Base-by-base conservation (phyloP, 1,140 invertebrate species). In the Mesaphorura yosii region DNA sequence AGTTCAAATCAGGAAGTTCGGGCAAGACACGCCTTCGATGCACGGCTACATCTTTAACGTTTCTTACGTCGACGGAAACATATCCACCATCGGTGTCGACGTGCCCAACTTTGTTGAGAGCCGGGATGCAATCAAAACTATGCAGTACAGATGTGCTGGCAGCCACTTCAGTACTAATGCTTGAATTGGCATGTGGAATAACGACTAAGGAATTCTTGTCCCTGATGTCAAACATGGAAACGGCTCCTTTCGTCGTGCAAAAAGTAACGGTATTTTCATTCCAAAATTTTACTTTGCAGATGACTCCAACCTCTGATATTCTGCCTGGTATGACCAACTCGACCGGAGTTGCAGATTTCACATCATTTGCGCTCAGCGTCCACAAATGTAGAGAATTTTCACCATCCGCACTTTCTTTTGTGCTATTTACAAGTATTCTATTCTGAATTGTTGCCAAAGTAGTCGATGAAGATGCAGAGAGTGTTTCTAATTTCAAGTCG, bases 61-160 rank as follows among this genome's bases (percentile, higher is more conserved):
- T 42, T 40, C 57, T 28, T 10, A 51, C 20, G 23, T 62, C 60
- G 27, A 38, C 42, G 27, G 27, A 48, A 52, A 57, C 53, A 22
- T 59, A 55, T 5, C 54, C 51, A 7, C 60, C 60, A 45, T 41
- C 57, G n/a, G 60, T 51, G 39, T 62, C 55, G 7, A 57, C 31
- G 20, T 59, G 19, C 1, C 57, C 57, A 14, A 62, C 26, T 26
- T 28, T 48, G 38, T 51, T 37, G 25, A 26, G 28, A 29, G 14
- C n/a, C 6, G 42, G 34, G 5, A 56, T 22, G 3, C 27, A 34
- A 27, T 62, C 57, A 55, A 60, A 57, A 29, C 53, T 60, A 22
- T 40, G 54, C 3, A 53, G 17, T 20, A 53, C 26, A 7, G 46
- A 19, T 6, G 6, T 17, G 15, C 12, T 31, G 31, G 34, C 28